Evolutionary conservation across 1,140 invertebrate genomes (phyloP), one percentile per base, ranked within the genome.

Genomic region (Leptestheria dahalacensis): DNA sequence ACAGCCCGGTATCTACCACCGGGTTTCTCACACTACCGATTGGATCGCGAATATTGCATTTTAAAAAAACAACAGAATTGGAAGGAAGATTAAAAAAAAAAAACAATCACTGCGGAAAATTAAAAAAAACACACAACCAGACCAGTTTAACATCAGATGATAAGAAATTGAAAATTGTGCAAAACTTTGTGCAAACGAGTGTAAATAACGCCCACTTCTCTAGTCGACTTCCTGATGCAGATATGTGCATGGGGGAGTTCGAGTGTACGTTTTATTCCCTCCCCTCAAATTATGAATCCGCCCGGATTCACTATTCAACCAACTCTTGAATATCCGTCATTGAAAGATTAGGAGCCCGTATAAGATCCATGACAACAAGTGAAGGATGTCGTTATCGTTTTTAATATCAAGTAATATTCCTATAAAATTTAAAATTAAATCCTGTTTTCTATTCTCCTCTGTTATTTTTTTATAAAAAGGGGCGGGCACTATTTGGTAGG

Each of bases 1-100:
- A 1, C 88, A 93, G 69, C 90, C 91, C 0, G 91, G 91, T 26
- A 95, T 95, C 62, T 95, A 95, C 71, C 91, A 95, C 72, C 78
- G 89, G 64, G 89, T 95, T 1, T 86, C 90, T 1, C 86, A 90
- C 70, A 93, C 91, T 1, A 89, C 92, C 3, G 90, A 95, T 68
- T 95, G 91, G 91, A 91, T 95, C 66, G 76, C 76, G 6, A 69
- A 69, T 62, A 65, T 65, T 6, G 65, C 65, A 9, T 60, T 60
- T 29, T 60, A 56, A 56, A 18, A 25, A 25, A 11, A 28, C 6
- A 20, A 41, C 11, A 41, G 21, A 12, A 41, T 29, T 12, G 23
- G 26, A 56, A 11, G 50, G 15, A 41, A 41, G 15, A 6, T 41
- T 15, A 15, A 41, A 15, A 41, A 15, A 41, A 41, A 41, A 41